phyloP scores from a whole-genome alignment of 2,797 vertebrate genomes.

The Aselliscus stoliczkanus region DNA sequence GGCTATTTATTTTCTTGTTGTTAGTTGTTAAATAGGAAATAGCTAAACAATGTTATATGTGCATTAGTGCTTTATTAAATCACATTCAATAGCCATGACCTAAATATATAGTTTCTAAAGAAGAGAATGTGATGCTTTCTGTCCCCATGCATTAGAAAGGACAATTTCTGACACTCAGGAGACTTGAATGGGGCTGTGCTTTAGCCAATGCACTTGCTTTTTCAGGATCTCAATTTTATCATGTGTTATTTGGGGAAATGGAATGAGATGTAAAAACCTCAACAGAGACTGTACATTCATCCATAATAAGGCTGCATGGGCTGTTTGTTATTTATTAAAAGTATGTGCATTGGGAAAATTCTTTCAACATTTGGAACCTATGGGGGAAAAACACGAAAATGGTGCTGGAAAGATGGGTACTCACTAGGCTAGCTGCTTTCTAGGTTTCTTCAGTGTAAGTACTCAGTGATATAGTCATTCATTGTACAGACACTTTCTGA shows the following conservation, averaged over 20 bases:
- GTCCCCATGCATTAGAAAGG: neutral
- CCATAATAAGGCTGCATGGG: slow-evolving; percentile 27
- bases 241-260: slow-evolving; percentile 41
- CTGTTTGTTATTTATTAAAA: slow-evolving; percentile 45
- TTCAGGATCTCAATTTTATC: slow-evolving; percentile 35
- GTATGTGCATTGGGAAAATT: slow-evolving; percentile 39
- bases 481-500: slow-evolving; percentile 24
- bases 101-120: slow-evolving; percentile 20
- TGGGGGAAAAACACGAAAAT: slow-evolving; percentile 18
- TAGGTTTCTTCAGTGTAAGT: slow-evolving; percentile 40
- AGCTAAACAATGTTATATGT: slow-evolving; percentile 6
- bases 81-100: neutral
- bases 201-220: slow-evolving; percentile 33
- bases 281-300: slow-evolving; percentile 16
- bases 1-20: slow-evolving; percentile 21
- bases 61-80: slow-evolving; percentile 44
- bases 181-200: neutral
- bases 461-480: slow-evolving; percentile 14
- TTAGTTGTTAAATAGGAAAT: slow-evolving; percentile 35
- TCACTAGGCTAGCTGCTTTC: slow-evolving; percentile 14
- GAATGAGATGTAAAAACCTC: slow-evolving; percentile 15
- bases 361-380: slow-evolving; percentile 24
- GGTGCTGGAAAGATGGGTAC: slow-evolving; percentile 35
- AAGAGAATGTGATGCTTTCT: slow-evolving; percentile 10
- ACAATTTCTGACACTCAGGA: slow-evolving; percentile 28